A percentile compares a stretch with the other conserved stretches of the same genome.
Conservation (phyloP, 2,888 invertebrate genomes). For the Drosophila melanosoma region DNA sequence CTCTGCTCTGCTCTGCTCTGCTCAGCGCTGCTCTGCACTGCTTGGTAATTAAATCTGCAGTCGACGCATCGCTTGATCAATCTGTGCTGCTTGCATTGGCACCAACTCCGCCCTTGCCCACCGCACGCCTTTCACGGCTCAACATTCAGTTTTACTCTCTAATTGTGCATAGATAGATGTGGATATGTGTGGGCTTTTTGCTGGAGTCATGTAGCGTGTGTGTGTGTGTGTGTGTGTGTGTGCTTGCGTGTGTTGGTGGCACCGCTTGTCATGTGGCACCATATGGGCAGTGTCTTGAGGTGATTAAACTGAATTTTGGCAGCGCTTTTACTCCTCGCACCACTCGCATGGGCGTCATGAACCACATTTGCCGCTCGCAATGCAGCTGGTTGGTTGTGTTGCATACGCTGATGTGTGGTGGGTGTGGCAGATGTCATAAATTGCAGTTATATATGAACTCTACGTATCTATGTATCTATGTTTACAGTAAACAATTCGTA, state of each 20-base stretch:
- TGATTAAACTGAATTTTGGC: slow-evolving; percentile 79
- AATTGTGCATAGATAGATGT: slow-evolving; percentile 24
- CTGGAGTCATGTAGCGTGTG: slow-evolving; percentile 20
- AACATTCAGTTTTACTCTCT: slow-evolving; percentile 24
- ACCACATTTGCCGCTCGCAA: slow-evolving; percentile 47
- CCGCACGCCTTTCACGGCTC: slow-evolving; percentile 19
- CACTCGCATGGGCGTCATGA: slow-evolving; percentile 41
- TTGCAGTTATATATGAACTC: slow-evolving; percentile 33
- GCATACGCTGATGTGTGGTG: slow-evolving; percentile 10
- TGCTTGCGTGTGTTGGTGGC: slow-evolving; percentile 45
- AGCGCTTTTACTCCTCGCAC: slow-evolving; percentile 58
- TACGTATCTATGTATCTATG: not conserved
- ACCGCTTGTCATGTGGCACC: slow-evolving; percentile 50
- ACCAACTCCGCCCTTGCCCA: slow-evolving; percentile 11
- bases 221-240: not conserved
- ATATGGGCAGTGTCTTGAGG: slow-evolving; percentile 66
- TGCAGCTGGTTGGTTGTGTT: slow-evolving; percentile 34
- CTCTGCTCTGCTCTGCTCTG: slow-evolving; percentile 1
- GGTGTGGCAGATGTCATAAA: slow-evolving; percentile 66
- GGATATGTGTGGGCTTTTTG: slow-evolving; percentile 41
- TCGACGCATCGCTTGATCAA: slow-evolving; percentile 63
- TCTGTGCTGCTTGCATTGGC: slow-evolving; percentile 27
- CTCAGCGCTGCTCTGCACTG: slow-evolving; percentile 14
- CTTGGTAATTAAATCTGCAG: slow-evolving; percentile 76
- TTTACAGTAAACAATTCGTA: slow-evolving; percentile 11